Percentiles rank a stretch among this genome's conserved stretches.
Evolutionary conservation across 1,140 invertebrate species (phyloP).

Genomic region (Thalassaphorura encarpata): DNA sequence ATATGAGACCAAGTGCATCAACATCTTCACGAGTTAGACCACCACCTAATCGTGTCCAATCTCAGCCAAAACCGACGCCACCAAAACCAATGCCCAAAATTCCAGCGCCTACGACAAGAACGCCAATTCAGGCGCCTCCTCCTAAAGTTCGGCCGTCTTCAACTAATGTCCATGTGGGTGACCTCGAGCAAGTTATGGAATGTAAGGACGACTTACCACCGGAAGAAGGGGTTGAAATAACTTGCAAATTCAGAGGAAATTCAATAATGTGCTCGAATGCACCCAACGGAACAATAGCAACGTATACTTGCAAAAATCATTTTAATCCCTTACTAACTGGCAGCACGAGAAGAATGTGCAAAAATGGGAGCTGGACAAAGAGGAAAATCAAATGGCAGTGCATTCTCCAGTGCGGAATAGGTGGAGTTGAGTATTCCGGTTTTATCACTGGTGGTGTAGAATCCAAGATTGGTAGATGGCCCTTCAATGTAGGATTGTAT

Average conservation of each 20-base stretch:
- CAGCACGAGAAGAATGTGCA: constrained; percentile 4
- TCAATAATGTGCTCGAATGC: constrained; percentile 7
- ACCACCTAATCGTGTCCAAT: not conserved
- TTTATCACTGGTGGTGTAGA: constrained; percentile 13
- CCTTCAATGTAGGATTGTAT: constrained; percentile 24
- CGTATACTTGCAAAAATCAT: too few species aligned
- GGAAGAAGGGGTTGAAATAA: not conserved
- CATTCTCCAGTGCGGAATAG: constrained; percentile 16
- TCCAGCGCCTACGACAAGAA: too few species aligned
- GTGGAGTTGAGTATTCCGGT: not conserved
- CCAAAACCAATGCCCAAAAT: too few species aligned
- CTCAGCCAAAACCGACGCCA: too few species aligned
- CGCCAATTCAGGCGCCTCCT: too few species aligned
- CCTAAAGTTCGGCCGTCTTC: too few species aligned
- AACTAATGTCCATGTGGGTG: too few species aligned
- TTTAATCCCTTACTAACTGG: not conserved
- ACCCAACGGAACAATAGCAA: too few species aligned
- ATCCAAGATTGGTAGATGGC: constrained; percentile 24
- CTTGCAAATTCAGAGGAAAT: not conserved
- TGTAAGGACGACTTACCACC: not conserved
- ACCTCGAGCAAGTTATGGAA: too few species aligned
- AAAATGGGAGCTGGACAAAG: constrained; percentile 1
- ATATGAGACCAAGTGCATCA: not conserved
- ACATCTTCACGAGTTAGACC: too few species aligned
- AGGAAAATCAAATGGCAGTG: constrained; percentile 1